Percentiles rank a stretch among this genome's conserved stretches.
These are phyloP conservation scores for Andricus curvator DNA, from an alignment of 2,888 invertebrate species.

Conservation along the genomic window DNA sequence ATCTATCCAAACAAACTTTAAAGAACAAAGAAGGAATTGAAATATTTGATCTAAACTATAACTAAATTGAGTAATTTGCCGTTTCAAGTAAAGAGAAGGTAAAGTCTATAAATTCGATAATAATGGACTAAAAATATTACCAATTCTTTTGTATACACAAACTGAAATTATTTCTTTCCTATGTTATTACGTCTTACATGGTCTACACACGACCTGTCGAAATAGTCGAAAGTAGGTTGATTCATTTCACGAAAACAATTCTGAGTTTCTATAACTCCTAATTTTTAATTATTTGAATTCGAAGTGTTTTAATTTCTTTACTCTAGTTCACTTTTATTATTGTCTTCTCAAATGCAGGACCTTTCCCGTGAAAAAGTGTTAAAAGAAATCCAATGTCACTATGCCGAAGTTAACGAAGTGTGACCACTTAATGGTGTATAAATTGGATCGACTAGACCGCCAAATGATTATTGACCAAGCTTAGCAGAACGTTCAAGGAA, in stretches of 20 bases:
- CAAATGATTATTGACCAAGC: conserved; percentile 24
- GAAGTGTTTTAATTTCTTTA: background rate
- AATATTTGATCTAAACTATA: too few relatives aligned
- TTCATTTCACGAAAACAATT: background rate
- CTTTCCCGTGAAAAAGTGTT: background rate
- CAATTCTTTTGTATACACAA: background rate
- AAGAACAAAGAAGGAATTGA: too few relatives aligned
- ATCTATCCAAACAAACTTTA: too few relatives aligned
- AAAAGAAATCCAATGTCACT: conserved; percentile 29
- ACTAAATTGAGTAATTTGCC: too few relatives aligned
- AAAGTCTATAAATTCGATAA: background rate
- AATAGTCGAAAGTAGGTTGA: conserved; percentile 10
- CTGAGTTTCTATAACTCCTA: background rate
- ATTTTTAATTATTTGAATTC: background rate
- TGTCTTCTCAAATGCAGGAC: background rate
- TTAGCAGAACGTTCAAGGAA: conserved; percentile 16
- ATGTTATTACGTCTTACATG: background rate
- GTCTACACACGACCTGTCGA: background rate
- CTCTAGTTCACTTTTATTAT: background rate
- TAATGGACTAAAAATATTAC: conserved; percentile 2
- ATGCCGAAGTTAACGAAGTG: background rate
- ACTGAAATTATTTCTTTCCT: conserved; percentile 6
- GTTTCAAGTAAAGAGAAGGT: conserved; percentile 8
- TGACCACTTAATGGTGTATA: background rate
- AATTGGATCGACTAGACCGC: conserved; percentile 23